Percentiles rank a stretch among this genome's conserved stretches.
Conservation (phyloP, 2,888 invertebrate species). For the Sisyra nigra region DNA sequence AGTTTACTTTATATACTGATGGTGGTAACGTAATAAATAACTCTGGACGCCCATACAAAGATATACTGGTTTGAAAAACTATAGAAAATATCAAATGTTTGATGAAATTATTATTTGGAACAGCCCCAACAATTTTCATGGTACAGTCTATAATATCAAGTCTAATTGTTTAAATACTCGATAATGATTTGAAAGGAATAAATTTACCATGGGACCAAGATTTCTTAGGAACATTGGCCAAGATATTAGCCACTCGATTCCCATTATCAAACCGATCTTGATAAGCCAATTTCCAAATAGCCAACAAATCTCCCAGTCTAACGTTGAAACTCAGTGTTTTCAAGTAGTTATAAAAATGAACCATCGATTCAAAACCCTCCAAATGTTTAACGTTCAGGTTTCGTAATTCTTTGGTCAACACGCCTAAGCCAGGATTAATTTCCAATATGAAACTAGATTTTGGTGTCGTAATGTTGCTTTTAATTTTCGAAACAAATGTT, state of each 20-base stretch:
- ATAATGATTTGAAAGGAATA: background rate
- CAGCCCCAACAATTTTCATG: conserved; percentile 41
- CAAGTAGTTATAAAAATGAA: conserved; percentile 1
- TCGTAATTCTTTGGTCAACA: conserved; percentile 5
- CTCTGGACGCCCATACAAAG: conserved; percentile 40
- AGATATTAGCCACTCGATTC: conserved; percentile 2
- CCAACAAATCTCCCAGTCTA: conserved; percentile 2
- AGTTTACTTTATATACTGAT: conserved; percentile 37
- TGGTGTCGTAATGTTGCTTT: background rate
- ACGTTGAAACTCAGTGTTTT: background rate
- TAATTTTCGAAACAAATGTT: conserved; percentile 1
- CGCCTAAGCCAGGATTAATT: conserved; percentile 7
- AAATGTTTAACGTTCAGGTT: background rate
- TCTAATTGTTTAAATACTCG: background rate
- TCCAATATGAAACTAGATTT: conserved; percentile 1
- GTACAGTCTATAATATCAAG: conserved; percentile 28
- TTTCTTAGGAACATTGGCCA: background rate
- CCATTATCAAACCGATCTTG: conserved; percentile 9
- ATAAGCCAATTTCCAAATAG: conserved; percentile 3
- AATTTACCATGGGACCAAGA: conserved; percentile 5
- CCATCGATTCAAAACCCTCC: background rate
- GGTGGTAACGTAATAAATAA: conserved; percentile 44
- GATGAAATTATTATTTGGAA: conserved; percentile 39
- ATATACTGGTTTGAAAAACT: conserved; percentile 37
- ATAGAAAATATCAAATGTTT: conserved; percentile 42